A percentile compares a stretch with the other conserved stretches of the same genome.
These are phyloP conservation scores for Coelopa frigida DNA, from an alignment of 1,140 invertebrate genomes.

Conservation along the genomic window DNA sequence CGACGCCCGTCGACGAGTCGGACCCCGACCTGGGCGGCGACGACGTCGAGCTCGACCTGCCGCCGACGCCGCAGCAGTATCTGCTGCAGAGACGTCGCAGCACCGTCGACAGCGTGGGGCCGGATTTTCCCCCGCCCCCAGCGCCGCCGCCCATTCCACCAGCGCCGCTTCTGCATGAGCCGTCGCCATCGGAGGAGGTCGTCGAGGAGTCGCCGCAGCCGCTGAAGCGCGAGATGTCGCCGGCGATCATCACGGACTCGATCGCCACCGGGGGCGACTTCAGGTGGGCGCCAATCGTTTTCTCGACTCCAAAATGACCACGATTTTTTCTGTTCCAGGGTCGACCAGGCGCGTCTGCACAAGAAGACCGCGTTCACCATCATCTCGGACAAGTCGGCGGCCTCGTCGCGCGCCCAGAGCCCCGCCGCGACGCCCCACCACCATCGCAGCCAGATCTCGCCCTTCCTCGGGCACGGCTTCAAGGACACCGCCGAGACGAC, in stretches of 20 bases:
- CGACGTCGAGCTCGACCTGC: constrained; percentile 20
- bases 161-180: background rate
- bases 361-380: constrained; percentile 54
- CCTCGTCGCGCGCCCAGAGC: constrained; percentile 35
- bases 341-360: constrained; percentile 41
- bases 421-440: too few relatives aligned
- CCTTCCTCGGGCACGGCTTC: constrained; percentile 53
- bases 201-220: background rate
- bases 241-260: constrained; percentile 33
- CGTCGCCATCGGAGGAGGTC: constrained; percentile 9
- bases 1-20: too few relatives aligned
- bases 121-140: constrained; percentile 19
- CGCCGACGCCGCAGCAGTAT: constrained; percentile 31
- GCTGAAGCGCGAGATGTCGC: constrained; percentile 26
- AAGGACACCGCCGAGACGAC: constrained; percentile 46
- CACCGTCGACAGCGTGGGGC: constrained; percentile 11
- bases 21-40: constrained; percentile 10
- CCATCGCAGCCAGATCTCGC: constrained; percentile 47
- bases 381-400: constrained; percentile 48
- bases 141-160: constrained; percentile 20
- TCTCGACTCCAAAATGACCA: background rate
- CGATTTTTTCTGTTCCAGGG: constrained; percentile 21
- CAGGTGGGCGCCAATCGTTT: constrained; percentile 18
- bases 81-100: constrained; percentile 23
- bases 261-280: constrained; percentile 36